Conservation (phyloP, 2,797 vertebrate species). For the Acanthurus tractus region DNA sequence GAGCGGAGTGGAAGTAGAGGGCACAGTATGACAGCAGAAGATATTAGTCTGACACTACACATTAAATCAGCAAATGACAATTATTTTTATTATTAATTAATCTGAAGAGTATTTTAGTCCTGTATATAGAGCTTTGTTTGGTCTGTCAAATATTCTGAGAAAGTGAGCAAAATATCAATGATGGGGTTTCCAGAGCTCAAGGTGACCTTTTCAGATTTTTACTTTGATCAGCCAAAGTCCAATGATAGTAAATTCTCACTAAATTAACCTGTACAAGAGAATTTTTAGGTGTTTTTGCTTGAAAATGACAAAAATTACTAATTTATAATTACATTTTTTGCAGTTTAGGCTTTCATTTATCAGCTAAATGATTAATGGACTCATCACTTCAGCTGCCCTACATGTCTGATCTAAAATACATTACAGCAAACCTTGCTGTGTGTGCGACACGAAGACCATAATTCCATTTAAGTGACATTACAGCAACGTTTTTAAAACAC, state of each 20-base stretch:
- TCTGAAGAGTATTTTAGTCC: not conserved
- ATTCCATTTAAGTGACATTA: not conserved
- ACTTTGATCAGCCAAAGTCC: too few relatives aligned
- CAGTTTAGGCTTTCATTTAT: not conserved
- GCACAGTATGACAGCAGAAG: constrained; percentile 10
- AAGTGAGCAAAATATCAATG: not conserved
- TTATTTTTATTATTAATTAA: constrained; percentile 7
- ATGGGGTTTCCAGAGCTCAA: not conserved
- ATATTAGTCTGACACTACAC: not conserved
- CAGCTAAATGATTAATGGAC: not conserved
- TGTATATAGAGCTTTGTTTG: not conserved
- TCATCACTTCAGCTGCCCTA: not conserved
- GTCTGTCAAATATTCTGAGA: not conserved
- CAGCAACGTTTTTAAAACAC: not conserved
- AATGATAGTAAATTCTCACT: too few relatives aligned
- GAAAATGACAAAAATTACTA: not conserved
- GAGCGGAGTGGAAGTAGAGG: constrained; percentile 23
- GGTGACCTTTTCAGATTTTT: not conserved
- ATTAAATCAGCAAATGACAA: not conserved
- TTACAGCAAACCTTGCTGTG: not conserved
- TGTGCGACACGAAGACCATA: not conserved
- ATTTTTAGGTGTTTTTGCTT: not conserved
- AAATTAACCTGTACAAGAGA: not conserved
- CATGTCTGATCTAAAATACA: not conserved
- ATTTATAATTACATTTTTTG: not conserved